Conservation (phyloP, 2,113 vertebrate species). For the Rhinichthys klamathensis region DNA sequence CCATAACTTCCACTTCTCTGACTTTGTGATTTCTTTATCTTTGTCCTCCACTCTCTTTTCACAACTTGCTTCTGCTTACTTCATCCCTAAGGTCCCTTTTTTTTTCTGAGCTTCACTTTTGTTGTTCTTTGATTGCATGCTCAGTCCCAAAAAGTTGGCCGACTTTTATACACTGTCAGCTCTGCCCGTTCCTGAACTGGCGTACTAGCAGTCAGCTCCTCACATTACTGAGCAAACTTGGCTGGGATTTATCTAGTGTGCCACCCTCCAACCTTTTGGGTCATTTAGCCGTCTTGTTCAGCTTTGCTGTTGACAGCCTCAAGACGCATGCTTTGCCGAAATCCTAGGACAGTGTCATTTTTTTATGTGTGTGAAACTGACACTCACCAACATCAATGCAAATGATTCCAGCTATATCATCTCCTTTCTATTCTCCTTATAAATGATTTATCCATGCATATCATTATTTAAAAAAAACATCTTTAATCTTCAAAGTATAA, state of each 20-base stretch:
- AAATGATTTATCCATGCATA: no score
- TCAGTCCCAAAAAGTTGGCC: neutral
- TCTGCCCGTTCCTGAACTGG: neutral
- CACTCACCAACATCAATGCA: neutral
- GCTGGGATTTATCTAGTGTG: neutral
- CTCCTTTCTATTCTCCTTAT: no score
- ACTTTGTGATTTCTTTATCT: constrained; percentile 22
- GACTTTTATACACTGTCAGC: constrained; percentile 10
- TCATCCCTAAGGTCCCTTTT: neutral
- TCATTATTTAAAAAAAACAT: no score
- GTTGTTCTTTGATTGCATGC: neutral
- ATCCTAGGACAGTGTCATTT: neutral
- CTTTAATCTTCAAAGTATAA: no score
- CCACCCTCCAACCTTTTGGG: neutral
- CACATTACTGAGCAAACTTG: neutral
- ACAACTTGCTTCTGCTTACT: neutral
- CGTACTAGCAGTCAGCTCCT: neutral
- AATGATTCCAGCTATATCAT: neutral
- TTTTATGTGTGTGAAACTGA: neutral
- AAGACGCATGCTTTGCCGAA: neutral
- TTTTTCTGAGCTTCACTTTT: neutral
- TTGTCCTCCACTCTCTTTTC: neutral
- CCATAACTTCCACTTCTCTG: neutral
- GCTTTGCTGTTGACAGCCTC: neutral
- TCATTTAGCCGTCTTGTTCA: neutral